phyloP scores from a whole-genome alignment of 1,140 invertebrate species.

The Bombus sylvicola region DNA sequence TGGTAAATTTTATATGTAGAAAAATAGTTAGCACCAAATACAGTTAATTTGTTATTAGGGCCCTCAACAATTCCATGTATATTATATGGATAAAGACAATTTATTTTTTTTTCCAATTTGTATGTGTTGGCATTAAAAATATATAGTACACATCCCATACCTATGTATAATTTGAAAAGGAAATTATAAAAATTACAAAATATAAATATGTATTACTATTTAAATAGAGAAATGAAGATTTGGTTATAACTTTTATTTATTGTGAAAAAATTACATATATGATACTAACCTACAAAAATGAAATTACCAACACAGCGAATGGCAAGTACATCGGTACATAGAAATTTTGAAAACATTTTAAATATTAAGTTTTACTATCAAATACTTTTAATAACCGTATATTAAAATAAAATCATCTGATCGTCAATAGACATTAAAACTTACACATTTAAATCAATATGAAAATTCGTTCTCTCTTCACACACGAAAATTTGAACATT shows the following conservation, averaged over 20 bases:
- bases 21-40: conserved; percentile 82
- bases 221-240: not conserved
- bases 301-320: conserved; percentile 75
- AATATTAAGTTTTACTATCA: not conserved
- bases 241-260: not conserved
- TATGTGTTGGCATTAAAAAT: conserved; percentile 71
- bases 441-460: not conserved
- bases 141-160: conserved; percentile 80
- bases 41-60: conserved; percentile 72
- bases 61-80: conserved; percentile 81
- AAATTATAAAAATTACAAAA: conserved; percentile 14
- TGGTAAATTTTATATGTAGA: conserved; percentile 71
- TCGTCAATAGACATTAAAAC: not conserved
- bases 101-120: conserved; percentile 72
- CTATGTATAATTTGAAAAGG: conserved; percentile 69
- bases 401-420: not conserved
- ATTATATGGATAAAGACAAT: conserved; percentile 79
- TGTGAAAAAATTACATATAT: not conserved
- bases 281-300: conserved; percentile 79
- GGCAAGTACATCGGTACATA: conserved; percentile 81
- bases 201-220: not conserved
- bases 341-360: conserved; percentile 69
- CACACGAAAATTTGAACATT: not conserved
- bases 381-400: not conserved
- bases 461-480: not conserved